Percentiles rank a stretch among this genome's conserved stretches.
These are phyloP conservation scores for Colinus virginianus DNA, from an alignment of 2,113 vertebrate species.

Conservation along the genomic window DNA sequence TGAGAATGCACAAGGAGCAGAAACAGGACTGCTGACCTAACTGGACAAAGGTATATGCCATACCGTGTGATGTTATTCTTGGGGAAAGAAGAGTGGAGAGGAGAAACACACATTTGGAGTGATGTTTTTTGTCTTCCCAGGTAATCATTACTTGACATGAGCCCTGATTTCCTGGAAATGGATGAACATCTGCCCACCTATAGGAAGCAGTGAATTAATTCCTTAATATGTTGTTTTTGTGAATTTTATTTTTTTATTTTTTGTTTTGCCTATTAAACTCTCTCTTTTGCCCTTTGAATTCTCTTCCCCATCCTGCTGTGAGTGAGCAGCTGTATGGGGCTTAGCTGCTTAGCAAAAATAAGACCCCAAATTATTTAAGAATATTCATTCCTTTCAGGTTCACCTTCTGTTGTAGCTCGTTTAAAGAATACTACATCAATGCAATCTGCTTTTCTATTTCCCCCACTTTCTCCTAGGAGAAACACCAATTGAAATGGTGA, in stretches of 20 bases:
- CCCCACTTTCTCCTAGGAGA: background rate
- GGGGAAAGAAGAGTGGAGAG: background rate
- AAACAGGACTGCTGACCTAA: background rate
- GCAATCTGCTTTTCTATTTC: background rate
- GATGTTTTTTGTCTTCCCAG: background rate
- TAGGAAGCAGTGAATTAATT: background rate
- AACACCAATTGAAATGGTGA: slow-evolving; percentile 27
- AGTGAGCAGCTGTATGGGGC: background rate
- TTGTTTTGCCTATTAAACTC: background rate
- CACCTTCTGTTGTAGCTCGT: background rate
- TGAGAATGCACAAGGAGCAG: background rate
- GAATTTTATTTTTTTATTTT: background rate
- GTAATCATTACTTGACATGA: background rate
- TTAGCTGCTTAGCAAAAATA: background rate
- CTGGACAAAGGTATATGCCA: background rate
- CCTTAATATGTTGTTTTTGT: background rate
- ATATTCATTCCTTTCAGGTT: background rate
- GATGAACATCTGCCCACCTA: background rate
- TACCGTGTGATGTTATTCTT: background rate
- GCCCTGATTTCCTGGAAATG: background rate
- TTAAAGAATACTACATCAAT: slow-evolving; percentile 8
- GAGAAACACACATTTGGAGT: background rate
- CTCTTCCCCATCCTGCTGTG: background rate
- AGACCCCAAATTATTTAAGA: background rate
- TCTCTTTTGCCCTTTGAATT: background rate